phyloP scores from a whole-genome alignment of 2,797 vertebrate genomes.

The Gila robusta region DNA sequence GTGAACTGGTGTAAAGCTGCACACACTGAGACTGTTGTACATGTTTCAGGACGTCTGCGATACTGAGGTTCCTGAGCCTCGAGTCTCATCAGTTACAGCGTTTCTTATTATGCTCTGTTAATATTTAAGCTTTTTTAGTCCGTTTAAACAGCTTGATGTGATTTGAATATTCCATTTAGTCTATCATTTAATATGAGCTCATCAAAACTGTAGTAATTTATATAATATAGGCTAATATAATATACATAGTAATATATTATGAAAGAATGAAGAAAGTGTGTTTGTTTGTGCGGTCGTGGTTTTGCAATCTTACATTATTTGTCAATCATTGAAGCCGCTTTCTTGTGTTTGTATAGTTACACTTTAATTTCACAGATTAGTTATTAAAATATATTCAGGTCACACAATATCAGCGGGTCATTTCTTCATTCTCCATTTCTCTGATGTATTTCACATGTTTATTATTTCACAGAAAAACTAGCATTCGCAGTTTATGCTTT shows the following conservation, averaged over 20 bases:
- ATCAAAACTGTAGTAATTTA: too few species aligned
- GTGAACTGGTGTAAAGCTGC: too few species aligned
- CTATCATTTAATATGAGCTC: not conserved
- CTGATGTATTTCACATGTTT: not conserved
- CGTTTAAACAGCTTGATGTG: not conserved
- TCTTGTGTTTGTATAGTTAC: not conserved
- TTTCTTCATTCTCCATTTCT: not conserved
- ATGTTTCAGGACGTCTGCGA: too few species aligned
- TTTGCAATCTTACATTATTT: not conserved
- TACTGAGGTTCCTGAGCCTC: too few species aligned
- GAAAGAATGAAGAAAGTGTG: not conserved
- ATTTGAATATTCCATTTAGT: not conserved
- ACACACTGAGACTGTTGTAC: too few species aligned
- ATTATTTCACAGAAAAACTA: not conserved
- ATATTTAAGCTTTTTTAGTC: not conserved
- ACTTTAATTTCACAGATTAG: not conserved
- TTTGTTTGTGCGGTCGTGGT: not conserved
- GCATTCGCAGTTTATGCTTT: not conserved
- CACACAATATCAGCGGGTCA: not conserved
- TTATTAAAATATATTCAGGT: not conserved
- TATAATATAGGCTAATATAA: too few species aligned
- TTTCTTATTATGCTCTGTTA: too few species aligned
- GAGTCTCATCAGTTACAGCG: too few species aligned
- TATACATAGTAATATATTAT: not conserved
- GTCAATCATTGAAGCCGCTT: too few species aligned